Base-by-base conservation (phyloP, 2,888 invertebrate species). In the Thymelicus sylvestris region DNA sequence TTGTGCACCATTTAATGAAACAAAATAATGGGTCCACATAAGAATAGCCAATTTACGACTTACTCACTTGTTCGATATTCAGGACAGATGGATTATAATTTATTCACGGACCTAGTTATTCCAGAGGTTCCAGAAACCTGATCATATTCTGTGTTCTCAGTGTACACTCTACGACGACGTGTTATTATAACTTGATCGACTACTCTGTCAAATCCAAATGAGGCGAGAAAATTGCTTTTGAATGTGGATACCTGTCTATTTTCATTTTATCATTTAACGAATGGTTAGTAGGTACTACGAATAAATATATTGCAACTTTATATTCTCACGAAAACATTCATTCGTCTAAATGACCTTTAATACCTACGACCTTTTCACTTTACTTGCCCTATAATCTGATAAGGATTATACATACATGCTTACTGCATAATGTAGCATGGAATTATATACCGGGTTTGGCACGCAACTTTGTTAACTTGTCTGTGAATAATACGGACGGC, bases 361-460 rank as follows among this genome's bases (percentile, higher is more conserved):
- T 59, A 59, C 38, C 39, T 31, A 6, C 15, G 38, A 38, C 59
- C 38, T 59, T 59, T 59, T 59, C 59, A 59, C n/a, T 55, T 38
- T 38, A n/a, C 59, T 39, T 38, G 59, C 38, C 38, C 13, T 59
- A 39, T 59, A 59, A 59, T 59, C 59, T 59, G 59, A 59, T 59
- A 59, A 59, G 59, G n/a, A 55, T 24, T 24, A 55, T 10, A 55
- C 24, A 24, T 55, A 55, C 24, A n/a, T 59, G 38, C 38, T 19
- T n/a, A 59, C 38, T 59, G 59, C 39, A 59, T 59, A 59, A 59
- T 59, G 39, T 59, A 38, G 38, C 55, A 55, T 6, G 6, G 12
- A 38, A 38, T 59, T 38, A 38, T 38, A n/a, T 59, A 39, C 38
- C n/a, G 7, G 59, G n/a, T 38, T 31, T 7, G 59, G 24, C 57